These are phyloP conservation scores for Microplitis demolitor DNA, from an alignment of 1,140 invertebrate genomes.

Conservation along the genomic window DNA sequence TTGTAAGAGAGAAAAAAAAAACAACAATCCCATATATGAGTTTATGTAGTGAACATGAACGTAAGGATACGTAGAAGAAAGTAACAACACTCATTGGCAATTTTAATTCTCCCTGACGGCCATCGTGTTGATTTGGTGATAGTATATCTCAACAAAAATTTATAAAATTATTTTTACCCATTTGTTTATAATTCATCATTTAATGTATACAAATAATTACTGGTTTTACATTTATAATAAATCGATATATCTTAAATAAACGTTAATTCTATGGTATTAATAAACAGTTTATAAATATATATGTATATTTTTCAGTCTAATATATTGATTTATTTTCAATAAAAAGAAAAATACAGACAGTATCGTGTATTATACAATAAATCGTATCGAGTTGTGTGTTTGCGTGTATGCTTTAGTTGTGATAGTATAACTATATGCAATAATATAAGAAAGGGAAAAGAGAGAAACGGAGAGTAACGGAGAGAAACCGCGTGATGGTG, in stretches of 20 bases:
- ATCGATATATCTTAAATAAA: too few relatives aligned
- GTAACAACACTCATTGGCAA: background rate
- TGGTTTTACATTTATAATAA: too few relatives aligned
- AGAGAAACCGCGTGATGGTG: slow-evolving; percentile 22
- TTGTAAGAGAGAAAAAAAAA: background rate
- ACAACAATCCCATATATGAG: background rate
- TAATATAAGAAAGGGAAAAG: slow-evolving; percentile 32
- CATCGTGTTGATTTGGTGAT: background rate
- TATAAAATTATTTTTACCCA: background rate
- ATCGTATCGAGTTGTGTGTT: background rate
- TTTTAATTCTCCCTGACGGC: background rate
- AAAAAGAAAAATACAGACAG: too few relatives aligned
- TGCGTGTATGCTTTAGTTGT: background rate
- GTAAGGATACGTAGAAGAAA: background rate
- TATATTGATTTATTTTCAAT: too few relatives aligned
- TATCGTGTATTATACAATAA: background rate
- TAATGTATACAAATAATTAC: too few relatives aligned
- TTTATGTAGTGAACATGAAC: background rate
- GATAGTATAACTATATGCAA: background rate
- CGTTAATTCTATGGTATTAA: too few relatives aligned
- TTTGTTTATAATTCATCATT: background rate
- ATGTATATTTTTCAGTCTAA: too few relatives aligned
- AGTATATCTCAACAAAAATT: background rate
- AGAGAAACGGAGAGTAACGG: slow-evolving; percentile 38
- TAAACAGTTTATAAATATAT: too few relatives aligned